Evolutionary conservation across 1,140 invertebrate species (phyloP).

Genomic region (Coptotermes formosanus): DNA sequence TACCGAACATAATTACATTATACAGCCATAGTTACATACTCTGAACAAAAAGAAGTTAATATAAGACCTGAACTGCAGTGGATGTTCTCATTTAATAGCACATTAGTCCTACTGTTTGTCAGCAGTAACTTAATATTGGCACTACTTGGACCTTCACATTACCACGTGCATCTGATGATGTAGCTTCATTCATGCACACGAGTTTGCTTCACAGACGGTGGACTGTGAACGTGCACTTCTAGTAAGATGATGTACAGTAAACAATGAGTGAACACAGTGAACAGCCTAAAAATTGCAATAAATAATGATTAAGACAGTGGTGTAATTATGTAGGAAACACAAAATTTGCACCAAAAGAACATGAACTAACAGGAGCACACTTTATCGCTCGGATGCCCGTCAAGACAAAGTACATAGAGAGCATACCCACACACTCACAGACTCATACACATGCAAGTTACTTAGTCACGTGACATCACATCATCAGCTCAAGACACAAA

Average conservation of each 20-base stretch:
- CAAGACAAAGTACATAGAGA: background rate
- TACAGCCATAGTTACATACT: background rate
- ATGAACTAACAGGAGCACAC: slow-evolving; percentile 2
- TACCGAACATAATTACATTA: background rate
- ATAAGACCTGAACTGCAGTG: background rate
- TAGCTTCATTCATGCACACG: background rate
- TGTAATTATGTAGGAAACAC: background rate
- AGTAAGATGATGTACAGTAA: slow-evolving; percentile 5
- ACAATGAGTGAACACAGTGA: background rate
- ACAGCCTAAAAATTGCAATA: background rate
- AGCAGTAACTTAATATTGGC: slow-evolving; percentile 4
- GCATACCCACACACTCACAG: background rate
- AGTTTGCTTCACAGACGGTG: background rate
- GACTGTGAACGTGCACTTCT: background rate
- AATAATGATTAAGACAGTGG: background rate
- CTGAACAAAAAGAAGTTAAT: background rate
- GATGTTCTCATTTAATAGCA: background rate
- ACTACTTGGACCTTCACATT: background rate
- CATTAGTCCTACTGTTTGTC: background rate
- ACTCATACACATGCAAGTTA: too few relatives aligned
- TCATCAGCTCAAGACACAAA: too few relatives aligned
- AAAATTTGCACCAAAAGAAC: background rate
- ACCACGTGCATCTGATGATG: background rate
- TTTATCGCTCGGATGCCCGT: background rate
- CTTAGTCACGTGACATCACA: too few relatives aligned